Base-by-base conservation (phyloP, 2,113 vertebrate species). In the Dryoscopus gambensis region DNA sequence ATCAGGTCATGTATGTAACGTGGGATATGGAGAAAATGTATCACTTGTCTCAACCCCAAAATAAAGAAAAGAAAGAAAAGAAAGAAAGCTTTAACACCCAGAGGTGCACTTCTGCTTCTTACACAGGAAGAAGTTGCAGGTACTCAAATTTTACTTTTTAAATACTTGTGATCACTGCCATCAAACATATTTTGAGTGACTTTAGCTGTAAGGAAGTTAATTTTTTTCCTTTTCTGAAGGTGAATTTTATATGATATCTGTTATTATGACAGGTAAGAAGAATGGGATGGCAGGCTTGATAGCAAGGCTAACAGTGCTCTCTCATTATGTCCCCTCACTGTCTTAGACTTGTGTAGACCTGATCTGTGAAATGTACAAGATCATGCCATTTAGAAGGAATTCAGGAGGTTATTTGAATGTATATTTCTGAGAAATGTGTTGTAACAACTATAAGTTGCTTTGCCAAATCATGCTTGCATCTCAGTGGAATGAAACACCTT, bases 241-340 rank as follows among this genome's bases (percentile, higher is more conserved):
- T 53, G 31, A 75, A 44, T 87, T 81, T 53, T 69, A 8, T 35
- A 31, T 46, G 4, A 23, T 52, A 16, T 31, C 28, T 87, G 4
- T 67, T 59, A 39, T 2, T 49, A n/a, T 50, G 27, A 22, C 0
- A 0, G 7, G 20, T 42, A 18, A 24, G 10, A 82, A 23, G 75
- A 90, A 70, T 1, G 1, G 5, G 13, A 46, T 42, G 22, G 15
- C 8, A 65, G 35, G 22, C 13, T 46, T 53, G 9, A 50, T 19
- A 33, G 6, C 13, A 39, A 90, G 24, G 47, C 13, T 81, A 49
- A 57, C 16, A 56, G 5, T 21, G 6, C 17, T 55, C 11, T 74
- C 8, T 39, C 17, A 13, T 76, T 55, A 22, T 62, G 4, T 78
- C 6, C 2, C 11, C 6, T 12, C 5, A 65, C 20, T 56, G 37